Evolutionary conservation across 1,140 invertebrate species (phyloP).

Genomic region (Leucophenga varia): DNA sequence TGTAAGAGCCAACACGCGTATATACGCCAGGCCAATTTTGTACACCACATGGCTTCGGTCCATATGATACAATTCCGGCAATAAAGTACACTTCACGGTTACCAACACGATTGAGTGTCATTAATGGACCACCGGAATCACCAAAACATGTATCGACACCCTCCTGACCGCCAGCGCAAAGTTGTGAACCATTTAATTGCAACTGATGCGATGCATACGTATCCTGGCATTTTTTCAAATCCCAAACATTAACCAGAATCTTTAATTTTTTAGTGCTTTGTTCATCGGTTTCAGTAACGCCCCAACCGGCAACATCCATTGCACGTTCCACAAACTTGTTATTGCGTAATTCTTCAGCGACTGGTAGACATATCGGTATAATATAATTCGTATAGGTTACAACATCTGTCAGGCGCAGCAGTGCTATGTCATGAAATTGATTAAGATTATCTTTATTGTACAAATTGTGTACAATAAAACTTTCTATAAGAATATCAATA

Average conservation of each 20-base stretch:
- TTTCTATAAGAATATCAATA: slow-evolving; percentile 64
- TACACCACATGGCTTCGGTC: slow-evolving; percentile 53
- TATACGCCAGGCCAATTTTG: slow-evolving; percentile 55
- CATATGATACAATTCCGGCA: slow-evolving; percentile 73
- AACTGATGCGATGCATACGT: slow-evolving; percentile 31
- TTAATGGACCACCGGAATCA: slow-evolving; percentile 73
- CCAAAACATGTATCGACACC: slow-evolving; percentile 69
- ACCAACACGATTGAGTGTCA: slow-evolving; percentile 34
- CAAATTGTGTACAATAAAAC: slow-evolving; percentile 65
- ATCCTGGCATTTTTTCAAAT: slow-evolving; percentile 21
- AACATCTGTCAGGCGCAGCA: slow-evolving; percentile 64
- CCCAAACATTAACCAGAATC: slow-evolving; percentile 33
- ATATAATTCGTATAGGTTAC: slow-evolving; percentile 68
- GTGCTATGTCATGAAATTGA: slow-evolving; percentile 73
- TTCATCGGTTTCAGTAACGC: slow-evolving; percentile 66
- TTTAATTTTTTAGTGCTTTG: slow-evolving; percentile 51
- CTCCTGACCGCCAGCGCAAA: slow-evolving; percentile 66
- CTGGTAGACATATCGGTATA: slow-evolving; percentile 79
- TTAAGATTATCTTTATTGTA: slow-evolving; percentile 62
- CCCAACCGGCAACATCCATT: slow-evolving; percentile 80
- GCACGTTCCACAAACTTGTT: slow-evolving; percentile 57
- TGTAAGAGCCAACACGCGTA: slow-evolving; percentile 45
- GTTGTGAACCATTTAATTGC: slow-evolving; percentile 57
- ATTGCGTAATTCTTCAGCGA: slow-evolving; percentile 46
- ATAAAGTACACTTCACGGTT: slow-evolving; percentile 48